phyloP scores from a whole-genome alignment of 1,140 invertebrate genomes.

The Cydia splendana region DNA sequence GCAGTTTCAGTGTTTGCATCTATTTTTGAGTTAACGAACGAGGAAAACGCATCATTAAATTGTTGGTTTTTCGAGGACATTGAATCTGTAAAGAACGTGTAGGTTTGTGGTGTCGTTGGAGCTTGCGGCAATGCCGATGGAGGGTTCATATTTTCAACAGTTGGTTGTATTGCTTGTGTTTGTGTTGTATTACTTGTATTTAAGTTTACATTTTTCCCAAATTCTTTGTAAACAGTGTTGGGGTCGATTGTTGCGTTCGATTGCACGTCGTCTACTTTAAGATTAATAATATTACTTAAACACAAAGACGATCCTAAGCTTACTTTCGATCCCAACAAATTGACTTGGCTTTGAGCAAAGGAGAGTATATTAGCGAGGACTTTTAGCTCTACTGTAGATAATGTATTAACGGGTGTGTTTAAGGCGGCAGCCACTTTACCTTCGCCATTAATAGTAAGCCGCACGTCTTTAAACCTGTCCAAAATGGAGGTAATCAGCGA shows the following conservation, averaged over 20 bases:
- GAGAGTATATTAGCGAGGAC: slow-evolving; percentile 35
- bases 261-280: slow-evolving; percentile 3
- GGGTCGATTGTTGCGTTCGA: not conserved
- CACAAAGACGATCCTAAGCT: not conserved
- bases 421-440: slow-evolving; percentile 34
- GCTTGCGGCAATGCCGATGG: not conserved
- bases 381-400: slow-evolving; percentile 34
- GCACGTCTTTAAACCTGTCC: slow-evolving; percentile 21
- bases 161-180: not conserved
- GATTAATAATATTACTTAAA: slow-evolving; percentile 12
- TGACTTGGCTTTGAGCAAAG: slow-evolving; percentile 34
- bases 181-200: not conserved
- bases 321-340: slow-evolving; percentile 8
- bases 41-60: slow-evolving; percentile 16
- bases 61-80: not conserved
- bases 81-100: not conserved
- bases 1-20: not conserved
- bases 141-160: not conserved
- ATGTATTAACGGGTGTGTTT: slow-evolving; percentile 19
- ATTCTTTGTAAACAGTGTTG: not conserved
- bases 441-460: slow-evolving; percentile 13
- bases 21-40: not conserved
- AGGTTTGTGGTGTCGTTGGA: not conserved
- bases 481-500: slow-evolving; percentile 13
- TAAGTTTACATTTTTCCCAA: not conserved